A percentile compares a stretch with the other conserved stretches of the same genome.
phyloP scores from a whole-genome alignment of 1,140 invertebrate species.

The Magallana gigas region DNA sequence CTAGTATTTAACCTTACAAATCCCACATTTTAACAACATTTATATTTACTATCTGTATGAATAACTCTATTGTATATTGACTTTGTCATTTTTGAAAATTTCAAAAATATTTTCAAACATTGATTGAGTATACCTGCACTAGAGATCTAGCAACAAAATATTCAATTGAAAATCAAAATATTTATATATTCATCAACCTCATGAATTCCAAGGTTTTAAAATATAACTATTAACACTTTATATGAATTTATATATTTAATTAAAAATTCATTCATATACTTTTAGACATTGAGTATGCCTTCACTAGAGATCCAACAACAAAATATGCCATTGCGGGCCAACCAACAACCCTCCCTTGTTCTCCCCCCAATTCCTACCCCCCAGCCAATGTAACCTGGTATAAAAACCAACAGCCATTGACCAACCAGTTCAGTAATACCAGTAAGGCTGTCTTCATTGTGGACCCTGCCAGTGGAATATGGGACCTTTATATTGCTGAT shows the following conservation, averaged over 20 bases:
- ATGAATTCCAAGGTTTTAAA: too few species aligned
- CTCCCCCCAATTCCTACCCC: slow-evolving; percentile 71
- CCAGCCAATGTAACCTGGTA: slow-evolving; percentile 72
- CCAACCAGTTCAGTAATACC: slow-evolving; percentile 45
- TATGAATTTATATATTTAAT: too few species aligned
- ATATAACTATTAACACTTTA: too few species aligned
- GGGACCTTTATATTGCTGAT: slow-evolving; percentile 67
- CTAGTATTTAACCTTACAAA: too few species aligned
- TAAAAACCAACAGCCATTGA: slow-evolving; percentile 68
- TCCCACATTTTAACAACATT: too few species aligned
- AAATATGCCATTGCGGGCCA: slow-evolving; percentile 65
- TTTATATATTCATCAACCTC: too few species aligned
- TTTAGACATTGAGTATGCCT: slow-evolving; percentile 62
- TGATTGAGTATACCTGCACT: slow-evolving; percentile 61
- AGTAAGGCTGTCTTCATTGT: slow-evolving; percentile 54
- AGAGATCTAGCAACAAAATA: slow-evolving; percentile 59
- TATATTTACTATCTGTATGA: too few species aligned
- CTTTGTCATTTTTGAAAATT: too few species aligned
- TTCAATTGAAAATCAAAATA: slow-evolving; percentile 46
- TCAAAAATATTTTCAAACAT: neutral
- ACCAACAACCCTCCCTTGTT: slow-evolving; percentile 61
- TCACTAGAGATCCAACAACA: slow-evolving; percentile 62
- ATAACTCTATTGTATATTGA: too few species aligned
- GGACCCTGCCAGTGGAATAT: slow-evolving; percentile 47
- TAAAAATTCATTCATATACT: neutral